Conservation (phyloP, 2,888 invertebrate genomes). For the Hydropsyche betteni region DNA sequence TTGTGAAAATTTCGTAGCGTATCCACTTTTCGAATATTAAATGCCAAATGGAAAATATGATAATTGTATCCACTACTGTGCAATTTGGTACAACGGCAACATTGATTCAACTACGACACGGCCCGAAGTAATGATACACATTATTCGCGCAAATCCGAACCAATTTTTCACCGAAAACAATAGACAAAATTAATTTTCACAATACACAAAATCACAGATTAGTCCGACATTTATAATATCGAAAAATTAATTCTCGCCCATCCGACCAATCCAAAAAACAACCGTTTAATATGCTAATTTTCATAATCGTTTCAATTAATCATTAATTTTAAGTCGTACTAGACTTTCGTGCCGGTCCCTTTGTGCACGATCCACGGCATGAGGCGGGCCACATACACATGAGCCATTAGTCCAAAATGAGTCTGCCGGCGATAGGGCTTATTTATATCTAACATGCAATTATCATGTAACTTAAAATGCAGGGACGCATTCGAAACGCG, state of each 20-base stretch:
- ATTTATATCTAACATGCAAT: conserved; percentile 51
- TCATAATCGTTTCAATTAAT: too few relatives aligned
- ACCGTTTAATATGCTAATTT: too few relatives aligned
- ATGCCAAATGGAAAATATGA: conserved; percentile 32
- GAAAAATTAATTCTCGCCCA: too few relatives aligned
- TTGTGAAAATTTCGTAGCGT: background rate
- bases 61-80: conserved; percentile 31
- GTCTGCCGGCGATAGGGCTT: conserved; percentile 49
- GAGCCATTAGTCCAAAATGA: conserved; percentile 48
- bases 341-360: conserved; percentile 28
- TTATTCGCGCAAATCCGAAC: too few relatives aligned
- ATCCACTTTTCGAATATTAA: conserved; percentile 25
- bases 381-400: conserved; percentile 45
- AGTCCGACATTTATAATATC: too few relatives aligned
- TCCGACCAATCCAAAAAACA: too few relatives aligned
- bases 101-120: conserved; percentile 18
- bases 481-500: conserved; percentile 42
- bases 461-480: conserved; percentile 47
- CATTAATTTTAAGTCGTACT: background rate
- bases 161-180: too few relatives aligned
- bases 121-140: too few relatives aligned
- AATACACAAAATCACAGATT: too few relatives aligned
- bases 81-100: conserved; percentile 17
- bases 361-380: background rate
- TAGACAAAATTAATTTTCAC: too few relatives aligned